phyloP scores from a whole-genome alignment of 2,113 vertebrate species.

The Gasterosteus aculeatus region DNA sequence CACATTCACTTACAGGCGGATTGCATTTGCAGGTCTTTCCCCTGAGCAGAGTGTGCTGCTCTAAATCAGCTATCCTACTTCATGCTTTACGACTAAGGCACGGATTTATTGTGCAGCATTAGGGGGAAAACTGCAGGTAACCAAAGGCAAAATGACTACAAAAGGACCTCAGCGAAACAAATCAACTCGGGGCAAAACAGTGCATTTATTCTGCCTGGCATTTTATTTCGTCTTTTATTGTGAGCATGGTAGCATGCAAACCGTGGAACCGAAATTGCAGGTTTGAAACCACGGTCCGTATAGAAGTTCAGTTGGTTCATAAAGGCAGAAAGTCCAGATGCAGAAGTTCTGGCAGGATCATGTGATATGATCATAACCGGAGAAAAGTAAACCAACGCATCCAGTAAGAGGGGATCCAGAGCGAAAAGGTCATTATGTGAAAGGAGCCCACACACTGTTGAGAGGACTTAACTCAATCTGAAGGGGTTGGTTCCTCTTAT shows the following conservation, averaged over 20 bases:
- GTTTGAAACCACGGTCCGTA: neutral
- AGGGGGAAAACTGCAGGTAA: neutral
- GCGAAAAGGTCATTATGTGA: neutral
- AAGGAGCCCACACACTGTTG: neutral
- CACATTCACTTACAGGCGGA: neutral
- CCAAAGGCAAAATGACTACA: neutral
- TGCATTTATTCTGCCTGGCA: neutral
- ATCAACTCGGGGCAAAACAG: neutral
- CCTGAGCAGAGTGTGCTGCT: neutral
- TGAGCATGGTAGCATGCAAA: slow-evolving; percentile 3
- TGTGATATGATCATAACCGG: no score
- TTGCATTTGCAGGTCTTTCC: neutral
- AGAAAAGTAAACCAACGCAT: neutral
- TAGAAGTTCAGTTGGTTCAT: neutral
- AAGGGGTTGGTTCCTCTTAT: neutral
- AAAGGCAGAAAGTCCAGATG: no score
- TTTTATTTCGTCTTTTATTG: neutral
- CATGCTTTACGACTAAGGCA: neutral
- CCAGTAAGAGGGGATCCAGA: neutral
- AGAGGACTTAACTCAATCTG: neutral
- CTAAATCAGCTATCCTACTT: neutral
- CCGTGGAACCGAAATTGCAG: neutral
- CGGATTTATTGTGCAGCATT: neutral
- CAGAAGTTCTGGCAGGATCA: no score
- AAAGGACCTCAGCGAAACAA: neutral